Evolutionary conservation across 2,113 vertebrate species (phyloP).

Genomic region (Pachyramphus minor): DNA sequence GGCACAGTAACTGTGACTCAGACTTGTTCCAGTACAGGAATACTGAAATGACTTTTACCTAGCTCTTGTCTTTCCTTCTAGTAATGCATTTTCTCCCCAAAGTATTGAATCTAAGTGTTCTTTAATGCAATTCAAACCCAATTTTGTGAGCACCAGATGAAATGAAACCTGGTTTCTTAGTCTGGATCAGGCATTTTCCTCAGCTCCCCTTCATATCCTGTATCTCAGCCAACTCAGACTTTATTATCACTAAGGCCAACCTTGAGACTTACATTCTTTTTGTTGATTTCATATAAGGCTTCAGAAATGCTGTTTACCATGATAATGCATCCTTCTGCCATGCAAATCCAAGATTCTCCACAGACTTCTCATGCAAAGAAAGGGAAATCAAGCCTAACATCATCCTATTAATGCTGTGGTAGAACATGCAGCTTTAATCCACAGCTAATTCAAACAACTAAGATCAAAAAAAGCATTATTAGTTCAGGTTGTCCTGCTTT

Average conservation of each 20-base stretch:
- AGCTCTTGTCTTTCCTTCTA: background rate
- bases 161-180: background rate
- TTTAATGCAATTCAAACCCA: background rate
- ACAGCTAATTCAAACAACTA: background rate
- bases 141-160: background rate
- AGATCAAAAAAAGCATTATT: background rate
- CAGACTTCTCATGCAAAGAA: background rate
- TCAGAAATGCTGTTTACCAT: background rate
- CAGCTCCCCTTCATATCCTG: background rate
- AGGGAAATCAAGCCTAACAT: background rate
- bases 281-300: background rate
- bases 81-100: fast-evolving
- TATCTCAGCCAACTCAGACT: background rate
- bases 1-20: background rate
- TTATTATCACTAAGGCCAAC: background rate
- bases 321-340: background rate
- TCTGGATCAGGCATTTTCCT: background rate
- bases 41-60: background rate
- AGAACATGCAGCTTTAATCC: background rate
- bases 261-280: background rate
- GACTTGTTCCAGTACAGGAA: background rate
- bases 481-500: background rate
- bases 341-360: background rate
- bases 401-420: background rate
- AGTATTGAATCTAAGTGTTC: background rate